A percentile compares a stretch with the other conserved stretches of the same genome.
These are phyloP conservation scores for Synodontis membranacea DNA, from an alignment of 2,113 vertebrate species.

Conservation along the genomic window DNA sequence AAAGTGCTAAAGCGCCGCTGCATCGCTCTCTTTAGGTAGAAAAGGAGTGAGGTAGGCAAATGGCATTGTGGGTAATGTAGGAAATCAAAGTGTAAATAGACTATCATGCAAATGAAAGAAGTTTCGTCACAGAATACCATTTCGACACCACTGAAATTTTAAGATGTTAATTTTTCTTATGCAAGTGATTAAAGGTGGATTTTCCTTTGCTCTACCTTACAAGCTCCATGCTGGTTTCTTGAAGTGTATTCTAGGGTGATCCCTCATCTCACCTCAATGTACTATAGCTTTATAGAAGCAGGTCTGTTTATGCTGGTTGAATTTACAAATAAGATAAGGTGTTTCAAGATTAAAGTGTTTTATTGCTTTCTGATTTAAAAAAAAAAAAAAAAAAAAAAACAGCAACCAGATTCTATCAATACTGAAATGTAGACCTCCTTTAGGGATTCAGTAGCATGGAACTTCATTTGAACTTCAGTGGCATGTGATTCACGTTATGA, in stretches of 20 bases:
- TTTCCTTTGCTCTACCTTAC: not conserved
- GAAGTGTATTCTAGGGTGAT: not conserved
- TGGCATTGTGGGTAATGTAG: not conserved
- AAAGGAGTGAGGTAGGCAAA: not conserved
- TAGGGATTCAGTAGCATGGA: conserved; percentile 9
- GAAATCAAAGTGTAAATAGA: not conserved
- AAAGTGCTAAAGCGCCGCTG: not conserved
- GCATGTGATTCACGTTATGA: conserved; percentile 18
- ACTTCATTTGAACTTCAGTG: conserved; percentile 28
- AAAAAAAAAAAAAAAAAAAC: not conserved
- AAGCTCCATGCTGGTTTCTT: not conserved
- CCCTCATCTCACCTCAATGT: not conserved
- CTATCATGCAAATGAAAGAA: not conserved
- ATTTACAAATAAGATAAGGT: not conserved
- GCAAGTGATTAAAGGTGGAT: not conserved
- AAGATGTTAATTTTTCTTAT: not conserved
- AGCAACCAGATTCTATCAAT: conserved; percentile 18
- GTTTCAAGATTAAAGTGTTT: not conserved
- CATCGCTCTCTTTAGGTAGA: not conserved
- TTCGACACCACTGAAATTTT: not conserved
- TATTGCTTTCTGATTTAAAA: not conserved
- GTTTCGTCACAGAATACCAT: not conserved
- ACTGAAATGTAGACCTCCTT: not conserved
- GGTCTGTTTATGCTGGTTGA: not conserved
- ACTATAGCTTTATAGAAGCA: not conserved